Base-by-base conservation (phyloP, 1,140 invertebrate species). In the Augochlora pura region DNA sequence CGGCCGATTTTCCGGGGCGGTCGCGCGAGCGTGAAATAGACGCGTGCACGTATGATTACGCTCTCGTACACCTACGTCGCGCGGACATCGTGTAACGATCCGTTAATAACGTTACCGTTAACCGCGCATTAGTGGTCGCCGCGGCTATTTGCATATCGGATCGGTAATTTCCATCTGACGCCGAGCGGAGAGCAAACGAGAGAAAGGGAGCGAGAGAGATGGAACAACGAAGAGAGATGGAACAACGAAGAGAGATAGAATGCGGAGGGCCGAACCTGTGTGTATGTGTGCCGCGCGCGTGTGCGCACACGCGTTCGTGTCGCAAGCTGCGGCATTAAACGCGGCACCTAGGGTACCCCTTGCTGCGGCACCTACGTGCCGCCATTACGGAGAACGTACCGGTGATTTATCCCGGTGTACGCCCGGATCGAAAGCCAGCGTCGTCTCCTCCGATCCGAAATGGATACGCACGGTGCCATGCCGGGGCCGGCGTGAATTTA, bases 41-140 rank as follows among this genome's bases (percentile, higher is more conserved):
- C 66, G 72, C 32, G 70, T 73, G 49, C 52, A 62, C 77, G 68
- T 38, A 60, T 69, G 60, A 78, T 67, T 62, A 77, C 79, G 57
- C 46, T 8, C 62, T 49, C 57, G 65, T 52, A 80, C 38, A 72
- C 68, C 52, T 63, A 75, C 72, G 68, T 80, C 81, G 71, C 57
- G 62, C 65, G 85, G 75, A 82, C 80, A 67, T 82, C 72, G 84
- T 86, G 84, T 86, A 86, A 86, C 85, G 83, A 89, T 88, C 88
- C 88, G 89, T 90, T 90, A 89, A 90, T 87, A 89, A 86, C 88
- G 86, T 89, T 89, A 90, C 89, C 89, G 89, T 89, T 90, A 90
- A 86, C 88, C 85, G 84, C 87, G 85, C 88, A 88, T 90, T 90
- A 89, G 87, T 84, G 86, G 86, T 88, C 86, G 62, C 70, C 81